Base-by-base conservation (phyloP, 1,140 invertebrate genomes). In the Dolichoris vasculosae region DNA sequence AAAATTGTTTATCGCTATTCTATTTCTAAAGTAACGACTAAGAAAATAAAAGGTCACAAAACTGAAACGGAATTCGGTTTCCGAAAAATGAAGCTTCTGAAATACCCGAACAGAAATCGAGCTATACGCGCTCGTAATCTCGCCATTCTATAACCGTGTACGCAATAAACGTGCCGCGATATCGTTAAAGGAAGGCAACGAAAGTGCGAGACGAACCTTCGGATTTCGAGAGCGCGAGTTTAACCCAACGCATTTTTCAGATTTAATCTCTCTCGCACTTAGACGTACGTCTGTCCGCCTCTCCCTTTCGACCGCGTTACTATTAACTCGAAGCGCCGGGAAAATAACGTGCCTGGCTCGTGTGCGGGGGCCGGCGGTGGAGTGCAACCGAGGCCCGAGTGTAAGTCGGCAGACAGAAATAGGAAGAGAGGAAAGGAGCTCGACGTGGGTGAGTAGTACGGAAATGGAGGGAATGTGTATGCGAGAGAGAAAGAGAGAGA, bases 331-430 rank as follows among this genome's bases (percentile, higher is more conserved):
- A 13, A 46, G 43, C 43, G 43, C n/a, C n/a, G n/a, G n/a, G n/a
- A n/a, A n/a, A n/a, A n/a, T n/a, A n/a, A n/a, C n/a, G n/a, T n/a
- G n/a, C n/a, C n/a, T n/a, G n/a, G n/a, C n/a, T n/a, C n/a, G n/a
- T n/a, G 26, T 23, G 71, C 8, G 20, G 32, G 30, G 71, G 23
- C 35, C 26, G 43, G 1, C n/a, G 26, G 43, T 73, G 38, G 23
- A n/a, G 15, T 55, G n/a, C 2, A 35, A 30, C 75, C 35, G n/a
- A 51, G n/a, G 3, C 11, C 17, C 51, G 32, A 67, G 73, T 38
- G 67, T 23, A 59, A 32, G 30, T 11, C 46, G 59, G 46, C n/a
- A 38, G 83, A 84, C 83, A 84, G 59, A 84, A 84, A 84, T 84
- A 84, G 83, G 63, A 69, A 73, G 38, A 48, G 78, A 51, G 80